A percentile compares a stretch with the other conserved stretches of the same genome.
phyloP scores from a whole-genome alignment of 2,888 invertebrate species.

The Taphrorychus bicolor region DNA sequence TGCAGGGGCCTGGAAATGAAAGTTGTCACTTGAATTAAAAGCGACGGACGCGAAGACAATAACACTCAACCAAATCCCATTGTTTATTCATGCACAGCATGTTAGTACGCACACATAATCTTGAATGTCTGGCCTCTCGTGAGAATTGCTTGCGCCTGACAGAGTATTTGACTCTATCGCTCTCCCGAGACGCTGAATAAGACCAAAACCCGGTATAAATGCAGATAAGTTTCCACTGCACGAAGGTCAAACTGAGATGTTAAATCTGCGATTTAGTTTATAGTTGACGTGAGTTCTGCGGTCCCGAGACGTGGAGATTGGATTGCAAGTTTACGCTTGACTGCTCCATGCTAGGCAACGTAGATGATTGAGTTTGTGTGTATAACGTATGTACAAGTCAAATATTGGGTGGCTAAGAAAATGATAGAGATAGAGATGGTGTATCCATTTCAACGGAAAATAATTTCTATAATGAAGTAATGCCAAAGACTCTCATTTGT shows the following conservation, averaged over 20 bases:
- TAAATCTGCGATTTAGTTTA: not conserved
- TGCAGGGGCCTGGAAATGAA: constrained; percentile 63
- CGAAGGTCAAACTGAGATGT: not conserved
- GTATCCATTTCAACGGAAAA: too few relatives aligned
- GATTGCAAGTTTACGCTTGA: not conserved
- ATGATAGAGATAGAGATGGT: too few relatives aligned
- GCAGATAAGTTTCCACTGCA: not conserved
- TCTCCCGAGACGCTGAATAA: not conserved
- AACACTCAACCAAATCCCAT: not conserved
- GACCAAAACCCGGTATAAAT: not conserved
- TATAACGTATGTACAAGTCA: not conserved
- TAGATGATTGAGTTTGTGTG: not conserved
- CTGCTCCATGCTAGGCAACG: not conserved
- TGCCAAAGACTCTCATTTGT: too few relatives aligned
- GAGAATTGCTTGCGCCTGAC: not conserved
- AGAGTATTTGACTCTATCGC: not conserved
- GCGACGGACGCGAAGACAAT: not conserved
- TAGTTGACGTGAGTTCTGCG: not conserved
- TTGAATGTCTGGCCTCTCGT: not conserved
- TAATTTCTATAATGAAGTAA: too few relatives aligned
- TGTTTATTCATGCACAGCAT: not conserved
- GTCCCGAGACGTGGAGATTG: not conserved
- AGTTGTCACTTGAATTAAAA: not conserved
- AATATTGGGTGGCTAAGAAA: too few relatives aligned
- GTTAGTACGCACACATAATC: not conserved